phyloP scores from a whole-genome alignment of 2,888 invertebrate genomes.

The Eretmocerus hayati region DNA sequence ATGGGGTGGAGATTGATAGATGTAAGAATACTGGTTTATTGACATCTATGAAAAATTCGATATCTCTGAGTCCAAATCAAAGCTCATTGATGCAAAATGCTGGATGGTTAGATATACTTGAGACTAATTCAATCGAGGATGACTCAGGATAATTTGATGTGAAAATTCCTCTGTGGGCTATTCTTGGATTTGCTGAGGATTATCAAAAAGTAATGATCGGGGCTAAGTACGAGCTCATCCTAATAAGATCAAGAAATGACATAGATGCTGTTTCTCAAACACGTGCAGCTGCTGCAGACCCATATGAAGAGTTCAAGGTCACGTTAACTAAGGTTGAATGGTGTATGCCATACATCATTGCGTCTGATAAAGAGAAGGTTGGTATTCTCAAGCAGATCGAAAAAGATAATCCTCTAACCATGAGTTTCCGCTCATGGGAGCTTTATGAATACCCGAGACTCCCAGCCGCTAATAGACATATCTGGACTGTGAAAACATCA shows the following conservation, averaged over 20 bases:
- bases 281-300: neutral
- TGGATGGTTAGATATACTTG: neutral
- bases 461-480: conserved; percentile 28
- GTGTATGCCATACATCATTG: conserved; percentile 21
- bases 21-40: neutral
- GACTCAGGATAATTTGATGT: conserved; percentile 24
- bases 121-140: neutral
- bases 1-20: neutral
- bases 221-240: conserved; percentile 19
- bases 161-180: conserved; percentile 32
- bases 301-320: neutral
- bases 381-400: neutral
- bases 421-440: neutral
- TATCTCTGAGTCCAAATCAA: neutral
- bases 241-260: conserved; percentile 21
- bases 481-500: neutral
- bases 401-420: conserved; percentile 30
- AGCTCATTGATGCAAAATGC: neutral
- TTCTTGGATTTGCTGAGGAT: conserved; percentile 23
- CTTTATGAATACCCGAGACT: neutral
- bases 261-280: neutral
- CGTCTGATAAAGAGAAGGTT: conserved; percentile 2
- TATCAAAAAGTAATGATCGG: neutral
- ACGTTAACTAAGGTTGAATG: conserved; percentile 21
- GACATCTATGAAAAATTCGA: neutral